Evolutionary conservation across 2,797 vertebrate genomes (phyloP).

Genomic region (Melanotaenia boesemani): DNA sequence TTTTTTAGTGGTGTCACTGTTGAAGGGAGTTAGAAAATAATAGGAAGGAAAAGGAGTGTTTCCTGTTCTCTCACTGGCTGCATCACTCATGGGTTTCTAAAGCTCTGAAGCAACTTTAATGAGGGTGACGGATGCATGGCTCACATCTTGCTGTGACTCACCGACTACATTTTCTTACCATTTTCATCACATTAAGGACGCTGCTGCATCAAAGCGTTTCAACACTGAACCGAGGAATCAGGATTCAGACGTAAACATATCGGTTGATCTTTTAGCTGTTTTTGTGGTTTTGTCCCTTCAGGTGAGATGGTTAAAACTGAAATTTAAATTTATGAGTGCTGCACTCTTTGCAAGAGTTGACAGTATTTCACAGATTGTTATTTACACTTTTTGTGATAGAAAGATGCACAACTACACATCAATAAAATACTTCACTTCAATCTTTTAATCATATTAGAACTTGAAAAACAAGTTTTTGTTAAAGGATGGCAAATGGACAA

Average conservation of each 20-base stretch:
- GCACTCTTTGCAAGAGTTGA: not conserved
- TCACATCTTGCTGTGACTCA: conserved; percentile 20
- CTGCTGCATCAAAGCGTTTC: not conserved
- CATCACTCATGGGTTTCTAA: conserved; percentile 36
- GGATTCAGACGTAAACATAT: not conserved
- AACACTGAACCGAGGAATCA: not conserved
- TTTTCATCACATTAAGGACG: not conserved
- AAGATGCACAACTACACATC: not conserved
- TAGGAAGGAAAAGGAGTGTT: not conserved
- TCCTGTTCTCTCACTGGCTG: conserved; percentile 16
- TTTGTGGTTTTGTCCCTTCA: not conserved
- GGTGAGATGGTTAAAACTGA: not conserved
- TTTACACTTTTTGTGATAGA: not conserved
- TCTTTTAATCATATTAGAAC: too few species aligned
- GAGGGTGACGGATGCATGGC: not conserved
- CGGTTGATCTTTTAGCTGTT: not conserved
- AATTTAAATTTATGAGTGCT: not conserved
- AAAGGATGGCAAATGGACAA: too few species aligned
- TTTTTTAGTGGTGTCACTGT: not conserved
- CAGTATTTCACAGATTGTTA: not conserved
- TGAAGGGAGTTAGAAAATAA: conserved; percentile 14
- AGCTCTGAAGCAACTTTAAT: conserved; percentile 13
- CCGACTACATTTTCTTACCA: conserved; percentile 1
- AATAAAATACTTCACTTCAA: too few species aligned
- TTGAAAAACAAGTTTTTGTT: too few species aligned